Percentiles rank a stretch among this genome's conserved stretches.
phyloP scores from a whole-genome alignment of 2,797 vertebrate species.

The Lycodopsis pacificus region DNA sequence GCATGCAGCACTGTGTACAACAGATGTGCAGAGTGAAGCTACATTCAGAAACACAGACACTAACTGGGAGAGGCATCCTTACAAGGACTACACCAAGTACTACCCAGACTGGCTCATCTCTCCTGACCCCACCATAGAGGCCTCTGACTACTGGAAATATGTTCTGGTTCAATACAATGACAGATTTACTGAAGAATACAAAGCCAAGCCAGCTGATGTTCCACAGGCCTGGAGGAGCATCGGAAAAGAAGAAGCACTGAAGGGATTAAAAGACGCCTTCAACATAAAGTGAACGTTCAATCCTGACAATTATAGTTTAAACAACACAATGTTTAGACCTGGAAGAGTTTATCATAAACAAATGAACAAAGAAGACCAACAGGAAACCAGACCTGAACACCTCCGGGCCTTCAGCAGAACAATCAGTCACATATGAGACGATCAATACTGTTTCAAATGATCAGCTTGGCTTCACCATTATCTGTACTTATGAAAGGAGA shows the following conservation, averaged over 20 bases:
- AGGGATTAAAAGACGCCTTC: conserved; percentile 56
- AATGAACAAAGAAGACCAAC: not conserved
- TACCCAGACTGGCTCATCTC: conserved; percentile 76
- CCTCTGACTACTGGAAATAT: conserved; percentile 78
- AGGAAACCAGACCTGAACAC: not conserved
- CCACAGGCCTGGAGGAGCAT: conserved; percentile 71
- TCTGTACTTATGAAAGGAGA: not conserved
- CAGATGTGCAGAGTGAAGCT: conserved; percentile 28
- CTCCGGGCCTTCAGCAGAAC: not conserved
- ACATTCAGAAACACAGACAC: rapidly evolving
- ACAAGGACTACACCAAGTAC: conserved; percentile 25
- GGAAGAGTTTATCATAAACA: not conserved
- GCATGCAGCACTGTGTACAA: conserved; percentile 53
- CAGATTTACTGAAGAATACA: conserved; percentile 48
- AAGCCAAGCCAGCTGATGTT: conserved; percentile 55
- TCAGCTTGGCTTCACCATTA: not conserved
- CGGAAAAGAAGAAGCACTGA: conserved; percentile 53
- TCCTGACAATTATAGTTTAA: not conserved
- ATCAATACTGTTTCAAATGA: not conserved
- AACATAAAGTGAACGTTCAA: conserved; percentile 36
- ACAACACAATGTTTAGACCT: not conserved
- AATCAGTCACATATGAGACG: not conserved
- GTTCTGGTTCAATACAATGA: conserved; percentile 68
- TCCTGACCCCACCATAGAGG: conserved; percentile 51
- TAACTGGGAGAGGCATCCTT: rapidly evolving